These are phyloP conservation scores for Prionchulus punctatus DNA, from an alignment of 2,888 invertebrate genomes.

Conservation along the genomic window DNA sequence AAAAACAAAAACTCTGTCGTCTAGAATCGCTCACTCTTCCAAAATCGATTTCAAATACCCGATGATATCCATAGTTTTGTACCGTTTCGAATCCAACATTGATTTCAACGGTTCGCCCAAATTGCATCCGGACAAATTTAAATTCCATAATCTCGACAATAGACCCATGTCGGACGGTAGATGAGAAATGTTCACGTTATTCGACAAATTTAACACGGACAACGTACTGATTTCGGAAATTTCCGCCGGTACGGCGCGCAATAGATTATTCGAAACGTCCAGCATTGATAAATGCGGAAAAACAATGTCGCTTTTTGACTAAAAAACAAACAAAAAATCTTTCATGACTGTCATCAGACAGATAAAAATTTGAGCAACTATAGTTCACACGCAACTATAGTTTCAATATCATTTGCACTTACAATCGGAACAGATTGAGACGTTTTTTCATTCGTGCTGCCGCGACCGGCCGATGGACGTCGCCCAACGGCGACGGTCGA, in stretches of 20 bases:
- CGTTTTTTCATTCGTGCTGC: too few relatives aligned
- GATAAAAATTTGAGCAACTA: too few relatives aligned
- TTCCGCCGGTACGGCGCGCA: constrained; percentile 60
- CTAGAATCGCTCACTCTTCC: constrained; percentile 39
- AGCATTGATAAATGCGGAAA: constrained; percentile 87
- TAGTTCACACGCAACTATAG: too few relatives aligned
- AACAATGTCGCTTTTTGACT: constrained; percentile 42
- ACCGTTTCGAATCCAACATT: constrained; percentile 75
- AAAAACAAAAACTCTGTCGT: not conserved
- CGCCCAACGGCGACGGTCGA: not conserved
- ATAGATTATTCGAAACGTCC: constrained; percentile 72
- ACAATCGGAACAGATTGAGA: too few relatives aligned
- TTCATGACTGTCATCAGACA: too few relatives aligned
- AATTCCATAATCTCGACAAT: constrained; percentile 81
- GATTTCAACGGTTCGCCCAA: constrained; percentile 69
- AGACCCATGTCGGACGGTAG: constrained; percentile 89
- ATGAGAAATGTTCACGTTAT: constrained; percentile 51
- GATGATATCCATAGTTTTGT: constrained; percentile 80
- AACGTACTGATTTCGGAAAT: constrained; percentile 68
- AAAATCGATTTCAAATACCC: constrained; percentile 63
- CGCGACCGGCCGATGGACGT: not conserved
- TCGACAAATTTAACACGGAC: constrained; percentile 81
- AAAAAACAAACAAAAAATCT: constrained; percentile 8
- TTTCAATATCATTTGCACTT: too few relatives aligned
- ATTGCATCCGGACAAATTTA: constrained; percentile 74